Percentiles rank a stretch among this genome's conserved stretches.
Conservation (phyloP, 2,113 vertebrate species). For the Cavia porcellus region DNA sequence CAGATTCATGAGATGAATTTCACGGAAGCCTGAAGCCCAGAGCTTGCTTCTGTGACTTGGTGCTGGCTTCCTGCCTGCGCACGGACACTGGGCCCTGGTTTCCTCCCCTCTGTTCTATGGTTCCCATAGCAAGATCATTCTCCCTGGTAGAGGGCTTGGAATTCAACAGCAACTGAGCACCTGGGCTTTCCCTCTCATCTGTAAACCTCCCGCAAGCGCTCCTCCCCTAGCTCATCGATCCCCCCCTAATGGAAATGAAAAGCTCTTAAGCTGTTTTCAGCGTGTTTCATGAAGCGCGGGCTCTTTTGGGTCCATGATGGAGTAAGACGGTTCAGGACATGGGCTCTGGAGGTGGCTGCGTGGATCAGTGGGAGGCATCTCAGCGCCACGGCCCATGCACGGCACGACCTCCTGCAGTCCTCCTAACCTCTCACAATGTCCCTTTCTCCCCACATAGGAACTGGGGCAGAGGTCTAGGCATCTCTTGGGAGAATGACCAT, state of each 20-base stretch:
- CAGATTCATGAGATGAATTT: background rate
- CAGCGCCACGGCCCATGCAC: background rate
- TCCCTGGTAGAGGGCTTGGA: constrained; percentile 39
- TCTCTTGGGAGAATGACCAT: too few species aligned
- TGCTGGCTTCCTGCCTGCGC: constrained; percentile 7
- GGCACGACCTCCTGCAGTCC: background rate
- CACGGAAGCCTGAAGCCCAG: background rate
- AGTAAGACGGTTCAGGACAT: background rate
- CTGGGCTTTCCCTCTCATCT: constrained; percentile 49
- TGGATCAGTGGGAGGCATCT: background rate
- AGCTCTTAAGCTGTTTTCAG: background rate
- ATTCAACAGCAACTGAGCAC: constrained; percentile 27
- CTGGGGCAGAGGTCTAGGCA: too few species aligned
- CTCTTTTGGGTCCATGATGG: background rate
- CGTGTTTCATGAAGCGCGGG: background rate
- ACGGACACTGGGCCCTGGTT: background rate
- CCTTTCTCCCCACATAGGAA: too few species aligned
- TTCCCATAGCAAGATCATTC: constrained; percentile 36
- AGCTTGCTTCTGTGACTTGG: background rate
- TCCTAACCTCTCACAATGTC: background rate
- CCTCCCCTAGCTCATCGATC: background rate
- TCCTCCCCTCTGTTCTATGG: background rate
- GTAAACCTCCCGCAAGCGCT: constrained; percentile 54
- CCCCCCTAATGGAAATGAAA: background rate
- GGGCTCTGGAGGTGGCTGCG: background rate